These are phyloP conservation scores for Sebastes steindachneri DNA, from an alignment of 2,797 vertebrate species.

Conservation along the genomic window DNA sequence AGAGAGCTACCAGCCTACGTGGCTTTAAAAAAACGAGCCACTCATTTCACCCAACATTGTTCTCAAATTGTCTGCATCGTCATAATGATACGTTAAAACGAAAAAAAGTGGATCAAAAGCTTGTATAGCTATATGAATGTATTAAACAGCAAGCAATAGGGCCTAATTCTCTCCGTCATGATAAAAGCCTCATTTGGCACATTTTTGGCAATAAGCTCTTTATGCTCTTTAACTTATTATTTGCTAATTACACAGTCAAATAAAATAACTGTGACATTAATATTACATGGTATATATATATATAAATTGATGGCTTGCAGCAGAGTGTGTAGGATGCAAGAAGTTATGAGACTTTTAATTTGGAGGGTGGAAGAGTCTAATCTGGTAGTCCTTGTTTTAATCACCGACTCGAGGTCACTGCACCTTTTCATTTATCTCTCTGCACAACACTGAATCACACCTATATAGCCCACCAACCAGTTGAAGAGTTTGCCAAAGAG, in stretches of 20 bases:
- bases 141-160: background rate
- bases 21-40: constrained; percentile 5
- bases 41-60: constrained; percentile 1
- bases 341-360: constrained; percentile 29
- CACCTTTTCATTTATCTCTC: background rate
- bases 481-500: constrained; percentile 29
- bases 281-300: background rate
- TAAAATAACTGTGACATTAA: background rate
- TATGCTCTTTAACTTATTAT: background rate
- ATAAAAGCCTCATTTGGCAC: background rate
- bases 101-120: background rate
- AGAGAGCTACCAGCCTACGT: constrained; percentile 10
- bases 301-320: background rate
- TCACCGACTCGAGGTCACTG: constrained; percentile 14
- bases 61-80: background rate
- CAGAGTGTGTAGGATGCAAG: background rate
- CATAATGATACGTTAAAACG: constrained; percentile 6
- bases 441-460: constrained; percentile 45
- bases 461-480: constrained; percentile 38
- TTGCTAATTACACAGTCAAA: background rate
- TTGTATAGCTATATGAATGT: background rate
- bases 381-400: background rate
- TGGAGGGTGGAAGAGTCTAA: background rate
- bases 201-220: background rate
- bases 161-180: background rate